A percentile compares a stretch with the other conserved stretches of the same genome.
These are phyloP conservation scores for Amorpha juglandis DNA, from an alignment of 2,888 invertebrate species.

Conservation along the genomic window DNA sequence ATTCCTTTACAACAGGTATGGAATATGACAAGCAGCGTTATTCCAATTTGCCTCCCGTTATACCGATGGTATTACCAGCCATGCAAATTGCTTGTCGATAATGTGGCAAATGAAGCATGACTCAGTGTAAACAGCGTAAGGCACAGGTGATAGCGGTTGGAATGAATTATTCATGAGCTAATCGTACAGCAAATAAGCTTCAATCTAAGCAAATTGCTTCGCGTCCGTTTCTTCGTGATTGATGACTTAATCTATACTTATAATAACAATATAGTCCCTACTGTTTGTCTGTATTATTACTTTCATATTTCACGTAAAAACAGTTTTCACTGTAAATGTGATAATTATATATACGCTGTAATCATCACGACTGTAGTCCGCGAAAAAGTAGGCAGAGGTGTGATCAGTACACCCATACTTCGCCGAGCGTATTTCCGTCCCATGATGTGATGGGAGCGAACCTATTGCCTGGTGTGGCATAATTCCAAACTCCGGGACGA, in stretches of 20 bases:
- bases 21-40: slow-evolving; percentile 44
- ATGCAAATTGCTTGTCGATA: slow-evolving; percentile 67
- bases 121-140: slow-evolving; percentile 40
- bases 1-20: slow-evolving; percentile 21
- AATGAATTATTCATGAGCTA: slow-evolving; percentile 17
- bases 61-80: slow-evolving; percentile 50
- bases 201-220: slow-evolving; percentile 14
- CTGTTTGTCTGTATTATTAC: too few relatives aligned
- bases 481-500: too few relatives aligned
- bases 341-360: too few relatives aligned
- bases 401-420: too few relatives aligned
- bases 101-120: slow-evolving; percentile 66
- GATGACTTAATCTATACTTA: neutral
- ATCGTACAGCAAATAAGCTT: slow-evolving; percentile 16
- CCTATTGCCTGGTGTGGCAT: too few relatives aligned
- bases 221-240: slow-evolving; percentile 16
- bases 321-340: neutral
- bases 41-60: slow-evolving; percentile 63
- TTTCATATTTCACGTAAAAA: too few relatives aligned
- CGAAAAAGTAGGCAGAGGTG: too few relatives aligned
- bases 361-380: too few relatives aligned
- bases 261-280: too few relatives aligned
- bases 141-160: slow-evolving; percentile 28
- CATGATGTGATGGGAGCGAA: too few relatives aligned
- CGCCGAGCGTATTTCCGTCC: too few relatives aligned